These are phyloP conservation scores for Spodoptera picta DNA, from an alignment of 2,888 invertebrate genomes.

Conservation along the genomic window DNA sequence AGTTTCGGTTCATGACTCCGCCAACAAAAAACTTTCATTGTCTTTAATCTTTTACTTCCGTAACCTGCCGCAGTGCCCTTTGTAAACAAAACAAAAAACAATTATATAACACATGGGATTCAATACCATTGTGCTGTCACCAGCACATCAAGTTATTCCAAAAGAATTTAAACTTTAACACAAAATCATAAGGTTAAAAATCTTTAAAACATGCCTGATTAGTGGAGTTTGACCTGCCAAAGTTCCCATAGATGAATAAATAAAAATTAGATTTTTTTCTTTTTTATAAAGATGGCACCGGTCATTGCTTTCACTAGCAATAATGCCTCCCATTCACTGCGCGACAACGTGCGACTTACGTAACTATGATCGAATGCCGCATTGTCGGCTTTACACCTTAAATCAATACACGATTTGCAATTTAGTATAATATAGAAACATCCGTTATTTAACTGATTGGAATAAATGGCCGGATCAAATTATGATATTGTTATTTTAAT, in stretches of 20 bases:
- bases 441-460: conserved; percentile 18
- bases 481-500: background rate
- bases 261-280: background rate
- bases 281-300: conserved; percentile 13
- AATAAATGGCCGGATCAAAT: conserved; percentile 9
- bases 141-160: background rate
- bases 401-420: conserved; percentile 35
- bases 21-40: background rate
- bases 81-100: conserved; percentile 1
- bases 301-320: conserved; percentile 48
- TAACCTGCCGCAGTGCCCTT: background rate
- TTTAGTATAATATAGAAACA: conserved; percentile 31
- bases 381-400: conserved; percentile 32
- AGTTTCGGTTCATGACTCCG: background rate
- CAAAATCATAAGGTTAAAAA: no score
- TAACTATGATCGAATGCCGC: conserved; percentile 30
- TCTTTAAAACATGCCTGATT: no score
- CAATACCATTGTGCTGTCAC: conserved; percentile 13
- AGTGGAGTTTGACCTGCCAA: conserved; percentile 6
- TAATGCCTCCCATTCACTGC: conserved; percentile 38
- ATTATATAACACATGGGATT: conserved; percentile 9
- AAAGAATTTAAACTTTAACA: no score
- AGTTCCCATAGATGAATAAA: conserved; percentile 14
- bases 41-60: background rate
- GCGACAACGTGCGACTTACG: conserved; percentile 34